Evolutionary conservation across 2,797 vertebrate species (phyloP).

Genomic region (Helarctos malayanus): DNA sequence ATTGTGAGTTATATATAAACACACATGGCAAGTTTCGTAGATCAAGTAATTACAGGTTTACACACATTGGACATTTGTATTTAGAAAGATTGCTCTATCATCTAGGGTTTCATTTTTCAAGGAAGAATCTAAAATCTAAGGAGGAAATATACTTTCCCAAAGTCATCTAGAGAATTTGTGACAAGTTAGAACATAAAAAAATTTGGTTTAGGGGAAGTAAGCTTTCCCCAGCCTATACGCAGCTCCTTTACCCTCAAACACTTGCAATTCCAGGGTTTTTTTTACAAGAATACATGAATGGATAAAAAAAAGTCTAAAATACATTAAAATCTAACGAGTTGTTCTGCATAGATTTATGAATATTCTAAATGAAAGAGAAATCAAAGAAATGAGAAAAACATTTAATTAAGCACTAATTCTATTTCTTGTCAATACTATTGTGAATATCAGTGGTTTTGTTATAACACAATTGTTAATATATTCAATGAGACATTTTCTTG

Average conservation of each 20-base stretch:
- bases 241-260: neutral
- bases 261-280: neutral
- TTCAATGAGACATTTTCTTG: constrained; percentile 20
- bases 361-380: neutral
- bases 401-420: neutral
- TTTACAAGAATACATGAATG: neutral
- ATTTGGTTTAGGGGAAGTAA: neutral
- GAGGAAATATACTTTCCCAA: neutral
- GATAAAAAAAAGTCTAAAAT: constrained; percentile 1
- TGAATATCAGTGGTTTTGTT: neutral
- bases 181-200: neutral
- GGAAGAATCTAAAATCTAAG: neutral
- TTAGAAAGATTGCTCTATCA: neutral
- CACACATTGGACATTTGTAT: neutral
- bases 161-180: neutral
- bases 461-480: neutral
- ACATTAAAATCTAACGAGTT: neutral
- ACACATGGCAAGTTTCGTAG: neutral
- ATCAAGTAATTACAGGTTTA: neutral
- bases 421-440: neutral
- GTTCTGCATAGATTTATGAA: neutral
- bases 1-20: neutral
- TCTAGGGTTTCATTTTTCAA: neutral
- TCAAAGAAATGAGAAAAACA: neutral
- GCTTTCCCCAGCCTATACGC: neutral